Percentiles rank a stretch among this genome's conserved stretches.
phyloP scores from a whole-genome alignment of 2,888 invertebrate genomes.

The Anoncus sp. region DNA sequence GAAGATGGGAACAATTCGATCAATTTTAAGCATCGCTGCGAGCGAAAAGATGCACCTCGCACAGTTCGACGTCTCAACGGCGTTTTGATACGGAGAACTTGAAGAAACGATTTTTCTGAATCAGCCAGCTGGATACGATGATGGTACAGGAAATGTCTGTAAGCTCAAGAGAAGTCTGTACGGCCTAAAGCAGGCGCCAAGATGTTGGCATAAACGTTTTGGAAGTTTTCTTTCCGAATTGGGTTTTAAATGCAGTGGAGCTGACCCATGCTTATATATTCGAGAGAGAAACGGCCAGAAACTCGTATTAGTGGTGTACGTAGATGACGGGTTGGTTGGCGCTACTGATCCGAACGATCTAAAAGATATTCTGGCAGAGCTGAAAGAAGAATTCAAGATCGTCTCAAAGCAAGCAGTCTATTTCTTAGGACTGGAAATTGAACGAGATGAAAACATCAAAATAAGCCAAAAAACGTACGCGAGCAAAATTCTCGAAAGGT shows the following conservation, averaged over 20 bases:
- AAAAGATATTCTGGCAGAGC: no score
- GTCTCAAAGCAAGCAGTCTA: conserved; percentile 18
- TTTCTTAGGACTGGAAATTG: no score
- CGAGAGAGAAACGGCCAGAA: no score
- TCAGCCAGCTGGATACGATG: not conserved
- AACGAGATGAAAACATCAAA: no score
- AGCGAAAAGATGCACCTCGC: not conserved
- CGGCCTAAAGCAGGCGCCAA: conserved; percentile 9
- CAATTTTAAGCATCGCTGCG: not conserved
- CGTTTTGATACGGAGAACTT: conserved; percentile 73
- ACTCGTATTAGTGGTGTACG: no score
- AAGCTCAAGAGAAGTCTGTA: conserved; percentile 2
- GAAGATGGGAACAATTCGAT: no score
- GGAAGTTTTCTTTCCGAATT: no score
- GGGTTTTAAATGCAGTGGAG: no score
- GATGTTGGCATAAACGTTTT: not conserved
- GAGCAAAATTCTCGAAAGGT: no score
- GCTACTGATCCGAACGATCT: no score
- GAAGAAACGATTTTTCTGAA: conserved; percentile 39
- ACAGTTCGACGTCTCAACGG: conserved; percentile 61
- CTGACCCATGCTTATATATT: conserved; percentile 56
- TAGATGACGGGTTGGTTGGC: no score
- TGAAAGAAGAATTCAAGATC: conserved; percentile 46
- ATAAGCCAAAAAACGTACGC: no score
- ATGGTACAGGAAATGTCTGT: not conserved